phyloP scores from a whole-genome alignment of 2,113 vertebrate species.

The Cryptomyrus ogoouensis region DNA sequence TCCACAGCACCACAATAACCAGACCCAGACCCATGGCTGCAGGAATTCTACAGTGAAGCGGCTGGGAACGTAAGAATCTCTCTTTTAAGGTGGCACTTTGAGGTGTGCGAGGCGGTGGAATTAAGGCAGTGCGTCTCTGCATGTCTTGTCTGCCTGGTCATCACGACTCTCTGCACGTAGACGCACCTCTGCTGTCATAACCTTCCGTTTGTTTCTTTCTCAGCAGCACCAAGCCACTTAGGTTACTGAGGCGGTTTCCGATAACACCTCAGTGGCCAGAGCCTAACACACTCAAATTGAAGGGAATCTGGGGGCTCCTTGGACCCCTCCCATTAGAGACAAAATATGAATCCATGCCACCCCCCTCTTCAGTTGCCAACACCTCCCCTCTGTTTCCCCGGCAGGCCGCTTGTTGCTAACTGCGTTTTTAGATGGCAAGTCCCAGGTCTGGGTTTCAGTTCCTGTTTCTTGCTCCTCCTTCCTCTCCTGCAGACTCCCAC shows the following conservation, averaged over 20 bases:
- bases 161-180: background rate
- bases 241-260: background rate
- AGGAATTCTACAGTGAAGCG: background rate
- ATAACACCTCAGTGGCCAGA: background rate
- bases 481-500: constrained; percentile 69
- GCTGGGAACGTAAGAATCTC: background rate
- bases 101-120: background rate
- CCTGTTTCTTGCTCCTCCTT: background rate
- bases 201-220: background rate
- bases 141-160: background rate
- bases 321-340: background rate
- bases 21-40: background rate
- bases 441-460: background rate
- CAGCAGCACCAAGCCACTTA: background rate
- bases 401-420: background rate
- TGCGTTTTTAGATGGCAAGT: background rate
- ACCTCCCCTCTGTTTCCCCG: background rate
- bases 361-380: background rate
- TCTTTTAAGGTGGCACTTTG: background rate
- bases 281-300: background rate
- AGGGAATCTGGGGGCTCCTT: background rate
- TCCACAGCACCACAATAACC: background rate
- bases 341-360: background rate
- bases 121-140: background rate
- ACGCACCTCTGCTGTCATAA: background rate